These are phyloP conservation scores for Entomobrya multifasciata DNA, from an alignment of 2,888 invertebrate species.

Conservation along the genomic window DNA sequence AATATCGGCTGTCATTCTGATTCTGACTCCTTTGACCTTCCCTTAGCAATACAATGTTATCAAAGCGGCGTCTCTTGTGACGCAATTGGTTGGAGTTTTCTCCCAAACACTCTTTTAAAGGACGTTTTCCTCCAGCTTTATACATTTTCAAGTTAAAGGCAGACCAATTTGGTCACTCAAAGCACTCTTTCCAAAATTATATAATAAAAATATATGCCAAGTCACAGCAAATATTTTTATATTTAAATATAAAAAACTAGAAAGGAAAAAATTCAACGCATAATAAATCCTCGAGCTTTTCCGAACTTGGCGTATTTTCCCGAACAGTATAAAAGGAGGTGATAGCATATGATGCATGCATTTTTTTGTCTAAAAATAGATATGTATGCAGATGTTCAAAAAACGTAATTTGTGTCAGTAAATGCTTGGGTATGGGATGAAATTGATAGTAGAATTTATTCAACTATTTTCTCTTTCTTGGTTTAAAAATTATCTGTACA, in stretches of 20 bases:
- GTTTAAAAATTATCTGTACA: too few species aligned
- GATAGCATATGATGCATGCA: not conserved
- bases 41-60: conserved; percentile 44
- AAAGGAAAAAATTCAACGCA: too few species aligned
- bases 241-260: too few species aligned
- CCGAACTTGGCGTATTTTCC: conserved; percentile 1
- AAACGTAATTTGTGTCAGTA: not conserved
- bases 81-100: conserved; percentile 38
- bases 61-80: conserved; percentile 43
- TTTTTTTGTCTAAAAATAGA: conserved; percentile 20
- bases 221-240: too few species aligned
- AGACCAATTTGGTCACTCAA: too few species aligned
- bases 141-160: too few species aligned
- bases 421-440: too few species aligned
- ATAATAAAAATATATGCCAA: too few species aligned
- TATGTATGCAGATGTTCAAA: not conserved
- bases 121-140: conserved; percentile 35
- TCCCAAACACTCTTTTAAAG: conserved; percentile 36
- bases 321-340: not conserved
- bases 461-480: too few species aligned
- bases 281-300: conserved; percentile 5
- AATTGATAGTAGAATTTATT: not conserved
- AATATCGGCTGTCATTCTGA: not conserved
- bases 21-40: not conserved
- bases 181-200: too few species aligned